Base-by-base conservation (phyloP, 2,113 vertebrate species). In the Urocynchramus pylzowi region DNA sequence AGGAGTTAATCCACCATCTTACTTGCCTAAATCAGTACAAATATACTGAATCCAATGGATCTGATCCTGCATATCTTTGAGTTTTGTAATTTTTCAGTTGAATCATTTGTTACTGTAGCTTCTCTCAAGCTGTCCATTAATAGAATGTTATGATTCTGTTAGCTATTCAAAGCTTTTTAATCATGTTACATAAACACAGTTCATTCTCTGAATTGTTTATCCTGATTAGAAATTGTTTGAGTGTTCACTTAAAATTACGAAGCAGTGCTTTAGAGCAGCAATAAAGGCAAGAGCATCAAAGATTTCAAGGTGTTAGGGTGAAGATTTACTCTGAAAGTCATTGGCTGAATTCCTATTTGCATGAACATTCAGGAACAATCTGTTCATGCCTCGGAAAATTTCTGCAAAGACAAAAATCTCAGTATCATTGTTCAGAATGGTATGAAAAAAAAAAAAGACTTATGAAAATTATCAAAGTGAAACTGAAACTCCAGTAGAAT, bases 141-240 rank as follows among this genome's bases (percentile, higher is more conserved):
- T 39, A 69, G 70, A 87, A 70, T n/a, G n/a, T 49, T 84, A 87
- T 82, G 45, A 92, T 79, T 82, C 63, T 42, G 56, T 74, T 86
- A 86, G 87, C 60, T 88, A 78, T 78, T 81, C 60, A 92, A 57
- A 88, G 76, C 19, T 87, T 93, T 94, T 94, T 56, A 97, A 92
- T 92, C 56, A 92, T 71, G 52, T 90, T 89, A 78, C 60, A 92
- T 52, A 95, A 95, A 94, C 71, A 93, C 37, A 81, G n/a, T 71
- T 80, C 47, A 75, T 56, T 53, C 41, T 84, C 52, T 22, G 39
- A 92, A 88, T 56, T 86, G 67, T 94, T 97, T 95, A 74, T 91
- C 65, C 90, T 93, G 76, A 93, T 88, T 92, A 90, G 49, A 73
- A 74, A 84, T 65, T 90, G 54, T 84, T 67, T 92, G 79, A 96